phyloP scores from a whole-genome alignment of 2,113 vertebrate species.

The Acrocephalus kingi region DNA sequence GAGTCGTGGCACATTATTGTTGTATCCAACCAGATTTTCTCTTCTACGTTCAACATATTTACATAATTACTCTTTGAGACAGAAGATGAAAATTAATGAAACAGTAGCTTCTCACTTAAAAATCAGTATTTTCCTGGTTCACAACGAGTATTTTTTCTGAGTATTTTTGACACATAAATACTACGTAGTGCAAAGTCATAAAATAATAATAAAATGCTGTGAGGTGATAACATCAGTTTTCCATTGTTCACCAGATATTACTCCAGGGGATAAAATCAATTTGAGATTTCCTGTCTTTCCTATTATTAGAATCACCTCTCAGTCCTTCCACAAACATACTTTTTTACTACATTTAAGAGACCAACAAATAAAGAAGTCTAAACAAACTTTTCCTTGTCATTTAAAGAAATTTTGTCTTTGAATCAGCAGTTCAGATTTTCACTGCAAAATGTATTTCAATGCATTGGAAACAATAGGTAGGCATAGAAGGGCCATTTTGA shows the following conservation, averaged over 20 bases:
- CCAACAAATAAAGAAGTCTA: neutral
- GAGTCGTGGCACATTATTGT: neutral
- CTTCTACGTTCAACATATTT: neutral
- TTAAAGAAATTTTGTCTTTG: neutral
- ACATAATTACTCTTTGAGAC: neutral
- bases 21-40: neutral
- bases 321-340: neutral
- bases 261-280: conserved; percentile 3
- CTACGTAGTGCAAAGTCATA: neutral
- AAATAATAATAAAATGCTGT: neutral
- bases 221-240: neutral
- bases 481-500: neutral
- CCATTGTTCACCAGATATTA: conserved; percentile 12
- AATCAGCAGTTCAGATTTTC: neutral
- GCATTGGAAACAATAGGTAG: neutral
- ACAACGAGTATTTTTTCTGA: neutral
- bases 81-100: neutral
- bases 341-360: neutral
- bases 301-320: neutral
- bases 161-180: neutral
- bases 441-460: neutral
- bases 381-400: neutral
- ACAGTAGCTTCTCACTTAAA: neutral
- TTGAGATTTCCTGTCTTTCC: neutral
- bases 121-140: neutral